Evolutionary conservation across 2,888 invertebrate species (phyloP).

Genomic region (Cryptus viduatorius): DNA sequence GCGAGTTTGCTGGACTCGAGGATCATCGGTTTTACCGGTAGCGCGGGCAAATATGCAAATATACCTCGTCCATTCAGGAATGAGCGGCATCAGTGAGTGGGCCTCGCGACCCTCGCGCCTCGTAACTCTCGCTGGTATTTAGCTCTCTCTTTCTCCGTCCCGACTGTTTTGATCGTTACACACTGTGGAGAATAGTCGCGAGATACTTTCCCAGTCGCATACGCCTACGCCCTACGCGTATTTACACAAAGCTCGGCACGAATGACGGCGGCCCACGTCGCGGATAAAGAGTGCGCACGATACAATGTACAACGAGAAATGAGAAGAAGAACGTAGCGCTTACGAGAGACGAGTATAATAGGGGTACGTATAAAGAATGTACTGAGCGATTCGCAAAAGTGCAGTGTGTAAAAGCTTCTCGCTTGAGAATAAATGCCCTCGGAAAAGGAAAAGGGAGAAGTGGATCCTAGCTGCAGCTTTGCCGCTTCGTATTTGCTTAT

Average conservation of each 20-base stretch:
- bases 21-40: slow-evolving; percentile 41
- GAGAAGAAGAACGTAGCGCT: not conserved
- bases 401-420: slow-evolving; percentile 1
- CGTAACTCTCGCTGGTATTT: slow-evolving; percentile 60
- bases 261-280: slow-evolving; percentile 30
- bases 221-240: slow-evolving; percentile 26
- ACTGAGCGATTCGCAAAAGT: slow-evolving; percentile 5
- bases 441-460: not conserved
- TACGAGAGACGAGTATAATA: not conserved
- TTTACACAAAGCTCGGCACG: slow-evolving; percentile 5
- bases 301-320: not conserved
- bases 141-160: slow-evolving; percentile 34
- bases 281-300: slow-evolving; percentile 22
- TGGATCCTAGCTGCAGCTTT: slow-evolving; percentile 31
- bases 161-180: slow-evolving; percentile 54
- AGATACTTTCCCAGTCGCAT: slow-evolving; percentile 47
- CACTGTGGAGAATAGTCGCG: slow-evolving; percentile 25
- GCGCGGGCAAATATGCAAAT: slow-evolving; percentile 34
- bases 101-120: slow-evolving; percentile 49
- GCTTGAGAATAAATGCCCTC: slow-evolving; percentile 26
- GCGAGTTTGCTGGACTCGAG: not conserved
- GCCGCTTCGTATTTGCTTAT: slow-evolving; percentile 52
- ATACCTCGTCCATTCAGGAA: slow-evolving; percentile 23
- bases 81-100: slow-evolving; percentile 58
- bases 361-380: slow-evolving; percentile 21